These are phyloP conservation scores for Acridotheres tristis DNA, from an alignment of 2,797 vertebrate genomes.

Conservation along the genomic window DNA sequence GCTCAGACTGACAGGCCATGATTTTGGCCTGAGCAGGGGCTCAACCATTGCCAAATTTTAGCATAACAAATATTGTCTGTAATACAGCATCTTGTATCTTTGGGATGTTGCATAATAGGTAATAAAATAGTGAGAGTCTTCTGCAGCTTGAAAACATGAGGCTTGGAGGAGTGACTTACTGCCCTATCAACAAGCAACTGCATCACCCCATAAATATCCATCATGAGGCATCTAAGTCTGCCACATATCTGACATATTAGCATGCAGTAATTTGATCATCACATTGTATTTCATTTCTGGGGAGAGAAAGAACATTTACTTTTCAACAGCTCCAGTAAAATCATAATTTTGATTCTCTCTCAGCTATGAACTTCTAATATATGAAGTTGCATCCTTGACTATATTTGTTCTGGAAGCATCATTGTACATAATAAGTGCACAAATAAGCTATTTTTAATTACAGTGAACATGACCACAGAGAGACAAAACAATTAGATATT, in stretches of 20 bases:
- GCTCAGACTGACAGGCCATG: not conserved
- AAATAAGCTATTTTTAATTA: not conserved
- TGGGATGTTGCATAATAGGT: not conserved
- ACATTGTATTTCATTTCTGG: not conserved
- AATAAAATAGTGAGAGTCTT: not conserved
- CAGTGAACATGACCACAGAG: not conserved
- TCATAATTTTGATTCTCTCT: not conserved
- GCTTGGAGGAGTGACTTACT: not conserved
- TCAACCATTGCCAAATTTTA: not conserved
- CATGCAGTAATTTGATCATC: slow-evolving; percentile 22
- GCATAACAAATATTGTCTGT: not conserved
- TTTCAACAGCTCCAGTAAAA: not conserved
- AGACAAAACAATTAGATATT: not conserved
- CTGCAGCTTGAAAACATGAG: not conserved
- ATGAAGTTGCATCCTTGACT: not conserved
- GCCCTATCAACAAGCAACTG: not conserved
- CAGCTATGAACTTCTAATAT: not conserved
- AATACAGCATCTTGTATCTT: not conserved
- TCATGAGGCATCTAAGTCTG: not conserved
- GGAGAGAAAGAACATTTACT: not conserved
- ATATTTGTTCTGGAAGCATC: not conserved
- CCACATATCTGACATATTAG: not conserved
- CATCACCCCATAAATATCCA: not conserved
- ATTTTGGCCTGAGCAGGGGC: not conserved
- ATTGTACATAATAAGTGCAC: not conserved